Evolutionary conservation across 2,888 invertebrate genomes (phyloP), one percentile per base, ranked within the genome.

Genomic region (Incurvaria masculella): DNA sequence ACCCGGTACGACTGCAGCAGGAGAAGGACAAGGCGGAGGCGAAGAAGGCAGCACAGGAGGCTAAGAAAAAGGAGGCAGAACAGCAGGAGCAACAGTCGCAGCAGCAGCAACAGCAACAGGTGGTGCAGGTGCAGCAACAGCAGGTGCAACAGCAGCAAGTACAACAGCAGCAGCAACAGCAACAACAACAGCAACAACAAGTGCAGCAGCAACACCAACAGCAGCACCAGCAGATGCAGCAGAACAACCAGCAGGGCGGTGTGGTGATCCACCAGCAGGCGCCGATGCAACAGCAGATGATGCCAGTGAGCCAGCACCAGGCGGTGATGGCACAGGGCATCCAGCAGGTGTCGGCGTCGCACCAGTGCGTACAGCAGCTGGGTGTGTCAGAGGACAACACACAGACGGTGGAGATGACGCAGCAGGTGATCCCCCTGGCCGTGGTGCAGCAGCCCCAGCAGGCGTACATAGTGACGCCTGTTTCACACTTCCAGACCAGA

Each of bases 381-480:
- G 81, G 78, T 40, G 76, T 78, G 40, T 68, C 72, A 1, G 81
- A 74, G 51, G 79, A 78, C 48, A 67, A 64, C 5, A 73, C 69
- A 1, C 83, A 84, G 60, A 81, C 72, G 2, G 79, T 83, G 46
- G 82, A 84, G 56, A 83, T 84, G 68, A 76, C 81, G 10, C 84
- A 84, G 56, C 84, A 85, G 62, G 83, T 85, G 5, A 85, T 85
- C 53, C 85, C 85, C 1, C 61, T 85, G 26, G 83, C 84, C 10
- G 83, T 85, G 21, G 82, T 84, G 1, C 83, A 80, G 52, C 82
- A 84, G 54, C 83, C 83, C 43, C 85, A 84, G 59, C 83, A 83
- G 56, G 81, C 85, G 0, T 85, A 84, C 62, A 75, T 85, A 51
- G 85, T 85, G 8, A 84, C 85, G 2, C 85, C 85, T 2, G 84